A percentile compares a stretch with the other conserved stretches of the same genome.
phyloP scores from a whole-genome alignment of 1,140 invertebrate genomes.

The Choristoneura fumiferana region DNA sequence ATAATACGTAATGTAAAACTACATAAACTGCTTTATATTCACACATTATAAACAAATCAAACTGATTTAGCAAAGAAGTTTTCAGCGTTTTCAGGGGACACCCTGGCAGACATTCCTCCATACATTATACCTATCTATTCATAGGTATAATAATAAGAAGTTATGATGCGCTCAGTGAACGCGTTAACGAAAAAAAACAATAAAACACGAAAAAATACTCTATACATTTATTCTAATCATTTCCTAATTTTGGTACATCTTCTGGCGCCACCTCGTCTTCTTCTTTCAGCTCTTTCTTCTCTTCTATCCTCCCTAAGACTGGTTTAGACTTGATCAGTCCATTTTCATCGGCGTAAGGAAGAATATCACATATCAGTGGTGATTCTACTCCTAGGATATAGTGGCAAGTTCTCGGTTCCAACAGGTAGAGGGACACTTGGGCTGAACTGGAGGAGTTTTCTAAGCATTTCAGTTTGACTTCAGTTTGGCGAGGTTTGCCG shows the following conservation, averaged over 20 bases:
- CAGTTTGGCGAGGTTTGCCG: conserved; percentile 89
- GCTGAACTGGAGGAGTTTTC: conserved; percentile 83
- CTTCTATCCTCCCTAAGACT: conserved; percentile 18
- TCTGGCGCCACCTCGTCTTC: conserved; percentile 30
- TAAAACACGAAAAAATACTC: conserved; percentile 27
- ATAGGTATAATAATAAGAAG: too few relatives aligned
- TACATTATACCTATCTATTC: too few relatives aligned
- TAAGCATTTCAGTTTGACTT: conserved; percentile 91
- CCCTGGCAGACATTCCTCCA: too few relatives aligned
- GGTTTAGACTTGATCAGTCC: conserved; percentile 77
- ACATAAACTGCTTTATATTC: too few relatives aligned
- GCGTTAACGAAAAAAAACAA: conserved; percentile 23
- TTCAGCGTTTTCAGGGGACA: too few relatives aligned
- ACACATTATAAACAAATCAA: too few relatives aligned
- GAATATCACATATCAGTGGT: conserved; percentile 90
- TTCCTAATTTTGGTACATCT: conserved; percentile 42
- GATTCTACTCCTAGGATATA: conserved; percentile 96
- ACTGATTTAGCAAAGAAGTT: too few relatives aligned
- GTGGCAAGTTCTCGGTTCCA: conserved; percentile 94
- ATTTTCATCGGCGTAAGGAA: conserved; percentile 86
- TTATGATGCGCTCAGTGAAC: too few relatives aligned
- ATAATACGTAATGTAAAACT: too few relatives aligned
- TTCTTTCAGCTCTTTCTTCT: conserved; percentile 27
- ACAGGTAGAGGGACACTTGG: conserved; percentile 91
- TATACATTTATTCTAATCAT: conserved; percentile 57